Percentiles rank a stretch among this genome's conserved stretches.
Evolutionary conservation across 2,113 vertebrate genomes (phyloP).

Genomic region (Meles meles): DNA sequence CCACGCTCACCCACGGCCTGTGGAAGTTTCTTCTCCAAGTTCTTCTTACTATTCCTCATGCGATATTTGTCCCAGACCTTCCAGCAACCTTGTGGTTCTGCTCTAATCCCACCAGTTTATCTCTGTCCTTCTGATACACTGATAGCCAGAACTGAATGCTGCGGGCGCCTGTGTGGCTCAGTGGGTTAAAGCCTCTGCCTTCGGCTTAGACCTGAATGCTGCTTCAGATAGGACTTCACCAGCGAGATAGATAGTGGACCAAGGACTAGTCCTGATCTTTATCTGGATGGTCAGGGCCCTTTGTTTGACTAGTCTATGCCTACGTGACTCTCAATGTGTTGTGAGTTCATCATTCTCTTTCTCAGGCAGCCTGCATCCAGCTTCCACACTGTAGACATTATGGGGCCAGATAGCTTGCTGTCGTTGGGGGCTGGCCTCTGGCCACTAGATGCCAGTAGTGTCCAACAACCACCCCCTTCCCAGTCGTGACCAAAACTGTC

Average conservation of each 20-base stretch:
- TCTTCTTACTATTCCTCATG: not conserved
- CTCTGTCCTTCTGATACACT: not conserved
- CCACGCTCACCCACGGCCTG: not conserved
- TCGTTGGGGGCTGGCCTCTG: not conserved
- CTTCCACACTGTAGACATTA: not conserved
- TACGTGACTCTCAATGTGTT: rapidly evolving
- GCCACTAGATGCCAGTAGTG: not conserved
- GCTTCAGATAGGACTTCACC: not conserved
- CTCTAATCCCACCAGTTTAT: not conserved
- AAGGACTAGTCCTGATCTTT: not conserved
- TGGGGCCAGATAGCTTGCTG: not conserved
- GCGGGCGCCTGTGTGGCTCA: no score
- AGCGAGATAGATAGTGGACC: not conserved
- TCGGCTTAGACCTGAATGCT: not conserved
- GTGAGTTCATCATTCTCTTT: not conserved
- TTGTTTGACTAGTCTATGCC: not conserved
- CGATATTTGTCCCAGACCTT: not conserved
- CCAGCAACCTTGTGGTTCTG: not conserved
- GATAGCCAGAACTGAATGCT: not conserved
- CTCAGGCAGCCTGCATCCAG: rapidly evolving
- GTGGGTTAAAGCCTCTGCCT: no score
- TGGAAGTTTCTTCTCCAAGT: not conserved
- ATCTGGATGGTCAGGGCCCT: not conserved
- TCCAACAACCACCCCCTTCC: not conserved
- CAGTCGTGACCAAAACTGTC: not conserved